Conservation (phyloP, 2,888 invertebrate genomes). For the Endomychus coccineus region DNA sequence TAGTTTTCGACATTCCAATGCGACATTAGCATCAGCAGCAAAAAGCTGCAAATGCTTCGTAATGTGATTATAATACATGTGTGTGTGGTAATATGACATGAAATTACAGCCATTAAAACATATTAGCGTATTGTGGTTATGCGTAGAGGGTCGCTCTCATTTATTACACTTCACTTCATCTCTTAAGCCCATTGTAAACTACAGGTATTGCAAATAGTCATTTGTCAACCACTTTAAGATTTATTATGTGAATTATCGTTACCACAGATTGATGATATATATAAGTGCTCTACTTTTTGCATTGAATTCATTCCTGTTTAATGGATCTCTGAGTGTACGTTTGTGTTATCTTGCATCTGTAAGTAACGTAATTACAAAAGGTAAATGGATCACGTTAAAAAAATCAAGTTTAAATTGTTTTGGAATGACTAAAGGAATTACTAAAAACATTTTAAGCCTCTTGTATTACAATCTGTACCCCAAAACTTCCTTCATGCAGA, state of each 20-base stretch:
- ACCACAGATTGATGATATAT: slow-evolving; percentile 7
- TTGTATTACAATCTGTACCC: no score
- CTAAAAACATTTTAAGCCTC: no score
- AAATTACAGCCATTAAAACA: slow-evolving; percentile 32
- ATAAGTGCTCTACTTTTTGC: slow-evolving; percentile 14
- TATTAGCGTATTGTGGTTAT: slow-evolving; percentile 33
- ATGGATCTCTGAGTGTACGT: no score
- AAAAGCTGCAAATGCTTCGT: slow-evolving; percentile 21
- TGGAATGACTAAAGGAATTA: no score
- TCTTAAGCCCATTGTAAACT: slow-evolving; percentile 19
- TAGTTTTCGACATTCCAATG: slow-evolving; percentile 14
- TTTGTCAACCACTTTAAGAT: slow-evolving; percentile 32
- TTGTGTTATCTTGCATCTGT: no score
- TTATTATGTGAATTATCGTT: slow-evolving; percentile 31
- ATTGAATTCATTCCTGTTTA: slow-evolving; percentile 9
- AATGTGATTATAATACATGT: slow-evolving; percentile 33
- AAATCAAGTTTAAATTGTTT: no score
- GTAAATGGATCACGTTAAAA: no score
- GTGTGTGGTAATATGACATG: slow-evolving; percentile 29
- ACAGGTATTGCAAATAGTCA: slow-evolving; percentile 29
- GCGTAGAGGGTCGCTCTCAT: slow-evolving; percentile 29
- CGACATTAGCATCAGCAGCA: slow-evolving; percentile 12
- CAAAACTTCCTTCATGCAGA: no score
- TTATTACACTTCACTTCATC: slow-evolving; percentile 31
- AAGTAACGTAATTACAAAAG: no score